Evolutionary conservation across 2,797 vertebrate species (phyloP), one percentile per base, ranked within the genome.

Genomic region (Hafferia zeledoni): DNA sequence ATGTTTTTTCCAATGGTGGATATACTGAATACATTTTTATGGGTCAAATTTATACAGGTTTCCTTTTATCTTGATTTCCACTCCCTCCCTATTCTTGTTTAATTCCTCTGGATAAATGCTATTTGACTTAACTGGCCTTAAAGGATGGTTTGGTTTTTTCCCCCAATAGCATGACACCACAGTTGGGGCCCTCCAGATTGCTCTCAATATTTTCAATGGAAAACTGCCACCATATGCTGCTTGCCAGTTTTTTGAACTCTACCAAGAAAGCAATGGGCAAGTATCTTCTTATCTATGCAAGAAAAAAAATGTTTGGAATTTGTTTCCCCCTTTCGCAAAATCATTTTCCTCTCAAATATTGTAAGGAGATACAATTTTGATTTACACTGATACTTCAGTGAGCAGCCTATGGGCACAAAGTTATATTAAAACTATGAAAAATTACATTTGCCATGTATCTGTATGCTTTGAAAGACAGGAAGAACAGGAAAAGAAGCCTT

Each of bases 161-260:
- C 31, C 57, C 53, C 95, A 96, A 90, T 83, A 99, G 99, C 98
- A 99, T 77, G 99, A 99, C 97, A 99, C 98, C 25, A 99, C 99
- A 35, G 82, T 99, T 92, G 98, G 98, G 97, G 99, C 98, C 79
- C 98, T 99, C 33, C 99, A 99, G 98, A 98, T 98, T 60, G 99
- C 98, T 76, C 98, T 99, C 94, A 98, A 98, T 77, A 97, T 99
- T 71, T 99, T 98, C 98, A 99, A 98, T 37, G 98, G 98, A 94
- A 97, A 97, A 50, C 97, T 99, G 57, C 98, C 98, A 87, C 98
- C 99, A 35, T 99, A 99, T 4, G 98, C 98, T 44, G 97, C 99
- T 92, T 99, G 99, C 97, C 99, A 99, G 68, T 92, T 99, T 84
- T 98, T 98, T 95, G 99, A 99, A 97, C 97, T 99, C 96, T 98